Percentiles rank a stretch among this genome's conserved stretches.
phyloP scores from a whole-genome alignment of 2,113 vertebrate genomes.

The Verasper variegatus region DNA sequence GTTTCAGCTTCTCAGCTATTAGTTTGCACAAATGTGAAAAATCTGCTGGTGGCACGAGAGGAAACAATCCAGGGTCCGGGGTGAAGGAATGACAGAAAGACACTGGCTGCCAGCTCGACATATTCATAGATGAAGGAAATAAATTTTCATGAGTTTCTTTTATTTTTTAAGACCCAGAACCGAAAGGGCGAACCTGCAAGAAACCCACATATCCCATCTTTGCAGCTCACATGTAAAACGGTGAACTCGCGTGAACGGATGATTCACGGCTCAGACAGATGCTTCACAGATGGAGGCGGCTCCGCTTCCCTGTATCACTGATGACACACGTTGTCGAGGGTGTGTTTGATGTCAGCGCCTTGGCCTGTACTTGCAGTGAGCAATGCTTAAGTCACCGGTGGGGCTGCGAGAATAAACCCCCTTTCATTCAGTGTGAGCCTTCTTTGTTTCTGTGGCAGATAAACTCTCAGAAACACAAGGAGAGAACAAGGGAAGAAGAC shows the following conservation, averaged over 20 bases:
- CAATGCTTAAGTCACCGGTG: constrained; percentile 49
- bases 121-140: too few species aligned
- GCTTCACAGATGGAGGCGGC: constrained; percentile 66
- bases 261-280: constrained; percentile 66
- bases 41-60: too few species aligned
- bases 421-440: constrained; percentile 5
- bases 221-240: constrained; percentile 35
- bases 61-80: too few species aligned
- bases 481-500: not conserved
- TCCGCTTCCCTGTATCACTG: constrained; percentile 31
- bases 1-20: too few species aligned
- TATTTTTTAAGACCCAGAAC: not conserved
- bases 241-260: constrained; percentile 40
- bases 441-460: constrained; percentile 7
- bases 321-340: constrained; percentile 64
- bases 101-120: too few species aligned
- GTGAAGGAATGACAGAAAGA: too few species aligned
- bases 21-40: too few species aligned
- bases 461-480: constrained; percentile 16
- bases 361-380: constrained; percentile 42
- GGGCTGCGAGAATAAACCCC: constrained; percentile 9
- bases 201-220: constrained; percentile 26
- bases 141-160: too few species aligned
- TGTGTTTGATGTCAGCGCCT: constrained; percentile 49
- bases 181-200: not conserved